Evolutionary conservation across 2,113 vertebrate species (phyloP), one percentile per base, ranked within the genome.

Genomic region (Sialia sialis): DNA sequence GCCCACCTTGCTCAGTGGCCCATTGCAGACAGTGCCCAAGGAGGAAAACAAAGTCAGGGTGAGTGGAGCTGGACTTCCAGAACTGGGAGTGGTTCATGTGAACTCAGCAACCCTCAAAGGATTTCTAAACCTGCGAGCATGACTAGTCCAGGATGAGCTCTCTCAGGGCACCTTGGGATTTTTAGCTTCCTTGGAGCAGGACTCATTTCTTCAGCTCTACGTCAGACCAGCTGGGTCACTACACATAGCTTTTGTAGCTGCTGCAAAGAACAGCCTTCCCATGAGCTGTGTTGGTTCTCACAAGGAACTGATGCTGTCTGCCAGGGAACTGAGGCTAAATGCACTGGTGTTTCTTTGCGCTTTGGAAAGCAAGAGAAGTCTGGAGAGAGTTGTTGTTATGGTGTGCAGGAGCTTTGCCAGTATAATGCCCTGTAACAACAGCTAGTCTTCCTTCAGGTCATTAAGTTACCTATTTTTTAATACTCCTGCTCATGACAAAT

Each of bases 21-120:
- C 32, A 1, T 2, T 30, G 38, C 36, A 84, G 64, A 27, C 0
- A 0, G 32, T 0, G 1, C 41, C n/a, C 2, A 0, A 19, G 46
- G 20, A 88, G 39, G 38, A 66, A 69, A 76, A 54, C 49, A 75
- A 60, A 88, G 36, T 32, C 11, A 3, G 16, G 16, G 34, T 32
- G 41, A 85, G 63, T 38, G 62, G 67, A 80, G 82, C 29, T 49
- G 41, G n/a, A 49, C 9, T 82, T 91, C 36, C 63, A 69, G 78
- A 83, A 51, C 13, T 88, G 74, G 94, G 94, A 88, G 85, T 84
- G 59, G 72, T 69, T 90, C 1, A 0, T 77, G 43, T 63, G 79
- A 92, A 86, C 59, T 86, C 68, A 93, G 55, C 22, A 77, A 88
- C 23, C 27, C 83, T 84, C 83, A 77, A 77, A 92, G 72, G 52